These are phyloP conservation scores for Hoplostethus mediterraneus DNA, from an alignment of 2,797 vertebrate species.

Conservation along the genomic window DNA sequence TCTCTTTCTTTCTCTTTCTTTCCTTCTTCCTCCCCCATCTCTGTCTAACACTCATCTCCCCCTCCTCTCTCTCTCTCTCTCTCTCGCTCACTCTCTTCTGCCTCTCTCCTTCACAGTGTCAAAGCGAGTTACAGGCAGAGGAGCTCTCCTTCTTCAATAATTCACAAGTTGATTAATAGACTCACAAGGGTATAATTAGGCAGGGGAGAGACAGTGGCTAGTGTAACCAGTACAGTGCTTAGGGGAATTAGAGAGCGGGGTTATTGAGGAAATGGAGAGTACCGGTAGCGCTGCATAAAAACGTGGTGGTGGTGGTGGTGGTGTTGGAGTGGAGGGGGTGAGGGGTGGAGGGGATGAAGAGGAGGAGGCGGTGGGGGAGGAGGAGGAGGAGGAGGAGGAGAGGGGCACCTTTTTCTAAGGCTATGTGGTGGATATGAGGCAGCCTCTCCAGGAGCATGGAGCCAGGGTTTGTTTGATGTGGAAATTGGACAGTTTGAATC, in stretches of 20 bases:
- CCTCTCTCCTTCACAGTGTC: slow-evolving; percentile 84
- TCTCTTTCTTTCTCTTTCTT: slow-evolving; percentile 45
- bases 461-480: slow-evolving; percentile 98
- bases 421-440: slow-evolving; percentile 91
- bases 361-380: slow-evolving; percentile 18
- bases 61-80: slow-evolving; percentile 42
- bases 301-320: slow-evolving; percentile 67
- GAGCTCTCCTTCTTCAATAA: slow-evolving; percentile 96
- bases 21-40: slow-evolving; percentile 39
- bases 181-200: slow-evolving; percentile 99
- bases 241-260: slow-evolving; percentile 94
- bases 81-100: slow-evolving; percentile 37
- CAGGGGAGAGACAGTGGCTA: slow-evolving; percentile 95
- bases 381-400: slow-evolving; percentile 2
- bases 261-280: slow-evolving; percentile 92
- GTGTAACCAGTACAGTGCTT: slow-evolving; percentile 97
- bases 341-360: slow-evolving; percentile 49
- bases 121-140: slow-evolving; percentile 94
- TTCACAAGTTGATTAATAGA: slow-evolving; percentile 99
- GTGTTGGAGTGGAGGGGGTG: slow-evolving; percentile 71
- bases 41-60: slow-evolving; percentile 35
- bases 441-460: slow-evolving; percentile 95
- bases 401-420: slow-evolving; percentile 87
- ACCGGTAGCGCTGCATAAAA: slow-evolving; percentile 71
- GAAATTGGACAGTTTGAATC: slow-evolving; percentile 99